phyloP scores from a whole-genome alignment of 2,888 invertebrate species.

The Sesia bembeciformis region DNA sequence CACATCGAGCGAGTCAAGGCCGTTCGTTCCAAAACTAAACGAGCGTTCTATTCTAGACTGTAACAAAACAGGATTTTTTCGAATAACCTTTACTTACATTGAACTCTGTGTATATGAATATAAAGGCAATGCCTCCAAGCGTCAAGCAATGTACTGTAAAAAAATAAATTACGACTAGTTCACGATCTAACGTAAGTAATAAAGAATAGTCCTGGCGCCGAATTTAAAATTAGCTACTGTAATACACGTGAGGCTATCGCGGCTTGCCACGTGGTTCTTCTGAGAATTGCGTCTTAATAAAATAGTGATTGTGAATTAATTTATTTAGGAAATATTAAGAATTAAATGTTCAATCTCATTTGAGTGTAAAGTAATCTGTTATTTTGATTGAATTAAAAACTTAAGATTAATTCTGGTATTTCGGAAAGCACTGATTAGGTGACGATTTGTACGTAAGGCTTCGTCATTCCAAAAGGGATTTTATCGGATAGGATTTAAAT shows the following conservation, averaged over 20 bases:
- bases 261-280: neutral
- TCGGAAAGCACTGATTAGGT: no score
- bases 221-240: neutral
- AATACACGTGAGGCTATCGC: neutral
- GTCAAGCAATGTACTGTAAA: neutral
- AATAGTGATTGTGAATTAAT: no score
- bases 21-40: constrained; percentile 17
- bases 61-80: neutral
- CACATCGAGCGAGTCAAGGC: constrained; percentile 36
- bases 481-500: no score
- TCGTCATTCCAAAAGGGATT: no score
- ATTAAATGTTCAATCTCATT: no score
- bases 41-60: neutral
- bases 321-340: no score
- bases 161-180: neutral
- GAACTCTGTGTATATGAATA: neutral
- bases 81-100: neutral
- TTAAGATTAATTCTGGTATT: no score
- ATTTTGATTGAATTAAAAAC: no score
- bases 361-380: no score
- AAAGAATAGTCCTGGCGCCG: no score
- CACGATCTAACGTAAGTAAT: neutral
- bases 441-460: no score
- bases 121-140: neutral
- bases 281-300: no score